Percentiles rank a stretch among this genome's conserved stretches.
These are phyloP conservation scores for Meda fulgida DNA, from an alignment of 2,797 vertebrate species.

Conservation along the genomic window DNA sequence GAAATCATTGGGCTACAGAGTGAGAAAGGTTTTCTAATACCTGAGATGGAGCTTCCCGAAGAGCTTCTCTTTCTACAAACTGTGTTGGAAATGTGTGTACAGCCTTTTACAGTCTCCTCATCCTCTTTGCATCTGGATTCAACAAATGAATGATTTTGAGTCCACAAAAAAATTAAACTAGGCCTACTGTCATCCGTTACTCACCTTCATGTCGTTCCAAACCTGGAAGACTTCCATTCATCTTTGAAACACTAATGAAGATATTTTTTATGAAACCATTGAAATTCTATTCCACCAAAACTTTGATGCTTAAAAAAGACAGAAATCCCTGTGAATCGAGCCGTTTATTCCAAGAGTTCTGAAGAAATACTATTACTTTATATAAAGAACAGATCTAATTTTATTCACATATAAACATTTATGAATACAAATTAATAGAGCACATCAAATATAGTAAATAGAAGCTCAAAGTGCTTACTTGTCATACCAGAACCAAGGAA, in stretches of 20 bases:
- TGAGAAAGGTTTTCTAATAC: constrained; percentile 54
- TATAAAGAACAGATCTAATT: neutral
- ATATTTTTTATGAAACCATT: neutral
- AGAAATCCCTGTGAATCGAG: too few species aligned
- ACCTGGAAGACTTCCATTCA: neutral
- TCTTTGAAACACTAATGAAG: neutral
- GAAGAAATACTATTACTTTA: neutral
- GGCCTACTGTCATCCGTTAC: neutral
- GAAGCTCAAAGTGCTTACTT: neutral
- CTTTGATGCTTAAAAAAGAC: neutral
- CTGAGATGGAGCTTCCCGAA: constrained; percentile 4
- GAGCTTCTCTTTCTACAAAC: constrained; percentile 66
- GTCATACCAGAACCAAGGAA: neutral
- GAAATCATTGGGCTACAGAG: neutral
- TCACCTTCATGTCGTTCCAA: neutral
- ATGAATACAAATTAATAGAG: neutral
- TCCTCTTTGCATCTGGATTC: constrained; percentile 70
- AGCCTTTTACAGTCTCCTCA: constrained; percentile 69
- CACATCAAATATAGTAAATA: neutral
- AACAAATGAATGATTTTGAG: neutral
- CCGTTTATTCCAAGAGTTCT: neutral
- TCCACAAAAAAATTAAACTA: neutral
- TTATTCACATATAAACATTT: neutral
- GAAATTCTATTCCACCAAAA: neutral
- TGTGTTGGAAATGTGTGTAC: constrained; percentile 70